Evolutionary conservation across 2,113 vertebrate genomes (phyloP), one percentile per base, ranked within the genome.

Genomic region (Machaerirhynchus nigripectus): DNA sequence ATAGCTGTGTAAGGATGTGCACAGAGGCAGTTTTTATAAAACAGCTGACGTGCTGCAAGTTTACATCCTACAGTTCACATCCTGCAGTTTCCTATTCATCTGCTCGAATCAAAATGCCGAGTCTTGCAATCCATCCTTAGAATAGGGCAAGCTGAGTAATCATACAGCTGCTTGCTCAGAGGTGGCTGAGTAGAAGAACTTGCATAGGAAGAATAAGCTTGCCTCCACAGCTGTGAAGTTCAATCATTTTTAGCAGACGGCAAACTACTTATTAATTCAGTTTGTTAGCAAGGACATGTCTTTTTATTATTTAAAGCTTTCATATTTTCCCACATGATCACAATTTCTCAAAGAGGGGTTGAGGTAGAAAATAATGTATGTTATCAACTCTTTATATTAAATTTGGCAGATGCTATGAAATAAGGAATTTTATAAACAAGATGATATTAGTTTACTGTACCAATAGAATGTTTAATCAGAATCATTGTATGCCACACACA

Each of bases 101-200:
- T 84, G 8, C 75, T 86, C 53, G 44, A 90, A 94, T 73, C 67
- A 80, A 93, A 96, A 83, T 83, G 90, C 82, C 46, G 59, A 84
- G 61, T 21, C 68, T 87, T 90, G 78, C 78, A 73, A 81, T 86
- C 75, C 15, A 2, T 70, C 82, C 82, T 94, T 40, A 80, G 84
- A 93, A 89, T 10, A 39, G 52, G 39, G 71, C 63, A 74, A 65
- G 76, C 92, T 96, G 89, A 93, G 61, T 89, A 93, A 94, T 89
- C 90, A 53, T 46, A 65, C 90, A 95, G 95, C 92, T 94, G 93
- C 85, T 80, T 63, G 94, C 95, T 96, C 92, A 88, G 85, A 74
- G 87, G 82, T 52, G 87, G 91, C 84, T 76, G 70, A 80, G 50
- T 30, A 83, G 56, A 53, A 81, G 40, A 86, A 67, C 40, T 85